Percentiles rank a stretch among this genome's conserved stretches.
Evolutionary conservation across 1,140 invertebrate genomes (phyloP).

Genomic region (Mizuhopecten yessoensis): DNA sequence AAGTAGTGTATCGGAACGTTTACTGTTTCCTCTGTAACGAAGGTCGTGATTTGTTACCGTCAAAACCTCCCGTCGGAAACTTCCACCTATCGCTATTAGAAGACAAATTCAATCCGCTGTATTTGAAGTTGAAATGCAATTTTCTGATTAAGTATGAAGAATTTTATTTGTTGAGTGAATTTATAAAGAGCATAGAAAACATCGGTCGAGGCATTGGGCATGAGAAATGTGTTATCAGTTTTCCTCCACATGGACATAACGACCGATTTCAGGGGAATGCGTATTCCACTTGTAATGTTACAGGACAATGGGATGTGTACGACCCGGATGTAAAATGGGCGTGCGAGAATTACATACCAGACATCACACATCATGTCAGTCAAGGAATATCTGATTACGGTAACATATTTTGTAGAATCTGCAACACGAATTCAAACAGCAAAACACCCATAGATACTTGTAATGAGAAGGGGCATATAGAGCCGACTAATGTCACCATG

Average conservation of each 20-base stretch:
- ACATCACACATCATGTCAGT: neutral
- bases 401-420: conserved; percentile 52
- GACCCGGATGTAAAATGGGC: conserved; percentile 49
- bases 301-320: neutral
- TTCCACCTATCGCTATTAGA: neutral
- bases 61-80: neutral
- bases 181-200: neutral
- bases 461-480: neutral
- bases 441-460: neutral
- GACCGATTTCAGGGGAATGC: neutral
- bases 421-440: neutral
- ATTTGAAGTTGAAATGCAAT: neutral
- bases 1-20: neutral
- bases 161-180: neutral
- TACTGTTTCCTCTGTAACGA: neutral
- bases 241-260: neutral
- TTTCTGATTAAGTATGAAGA: neutral
- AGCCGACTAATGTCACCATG: neutral
- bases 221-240: neutral
- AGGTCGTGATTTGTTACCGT: neutral
- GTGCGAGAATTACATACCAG: conserved; percentile 43
- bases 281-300: conserved; percentile 28
- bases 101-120: neutral
- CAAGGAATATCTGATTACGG: neutral
- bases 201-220: neutral